phyloP scores from a whole-genome alignment of 2,113 vertebrate species.

The Dasypus novemcinctus region DNA sequence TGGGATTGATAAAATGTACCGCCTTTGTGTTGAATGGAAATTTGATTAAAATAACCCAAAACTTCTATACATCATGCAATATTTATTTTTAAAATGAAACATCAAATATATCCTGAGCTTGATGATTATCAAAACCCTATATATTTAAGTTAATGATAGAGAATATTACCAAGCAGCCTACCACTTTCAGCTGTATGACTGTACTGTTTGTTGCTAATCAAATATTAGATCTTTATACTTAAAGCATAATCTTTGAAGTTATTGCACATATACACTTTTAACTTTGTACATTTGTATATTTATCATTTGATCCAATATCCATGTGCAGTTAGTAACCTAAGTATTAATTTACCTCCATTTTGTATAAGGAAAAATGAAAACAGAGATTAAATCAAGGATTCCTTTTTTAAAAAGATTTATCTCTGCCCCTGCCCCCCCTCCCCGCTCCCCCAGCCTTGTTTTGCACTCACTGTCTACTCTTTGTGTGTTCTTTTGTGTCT shows the following conservation, averaged over 20 bases:
- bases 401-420: no score
- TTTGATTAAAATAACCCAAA: background rate
- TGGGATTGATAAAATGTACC: background rate
- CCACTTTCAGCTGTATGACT: background rate
- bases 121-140: background rate
- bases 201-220: background rate
- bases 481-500: no score
- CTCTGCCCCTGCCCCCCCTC: no score
- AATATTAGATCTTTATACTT: background rate
- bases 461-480: no score
- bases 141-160: background rate
- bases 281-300: background rate
- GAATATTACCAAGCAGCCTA: background rate
- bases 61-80: background rate
- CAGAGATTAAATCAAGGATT: background rate
- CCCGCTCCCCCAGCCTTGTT: no score
- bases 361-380: background rate
- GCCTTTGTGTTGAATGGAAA: background rate
- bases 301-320: background rate
- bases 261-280: background rate
- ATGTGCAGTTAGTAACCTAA: background rate
- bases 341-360: background rate
- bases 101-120: background rate
- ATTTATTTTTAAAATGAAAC: constrained; percentile 16
- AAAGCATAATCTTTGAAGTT: background rate